These are phyloP conservation scores for Oceanites oceanicus DNA, from an alignment of 2,113 vertebrate genomes.

Conservation along the genomic window DNA sequence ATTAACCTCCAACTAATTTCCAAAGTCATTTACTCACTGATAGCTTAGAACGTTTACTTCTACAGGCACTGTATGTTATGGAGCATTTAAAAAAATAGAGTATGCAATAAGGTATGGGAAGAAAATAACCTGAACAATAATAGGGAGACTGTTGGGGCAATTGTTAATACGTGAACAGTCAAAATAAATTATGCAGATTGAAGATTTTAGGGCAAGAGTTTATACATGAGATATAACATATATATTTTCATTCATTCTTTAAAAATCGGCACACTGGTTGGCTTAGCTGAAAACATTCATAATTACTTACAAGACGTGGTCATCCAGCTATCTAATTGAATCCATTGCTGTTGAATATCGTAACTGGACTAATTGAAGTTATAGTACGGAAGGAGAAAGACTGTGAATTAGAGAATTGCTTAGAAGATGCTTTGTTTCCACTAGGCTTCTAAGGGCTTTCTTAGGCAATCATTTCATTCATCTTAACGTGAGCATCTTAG, in stretches of 20 bases:
- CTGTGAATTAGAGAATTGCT: not conserved
- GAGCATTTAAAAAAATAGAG: constrained; percentile 50
- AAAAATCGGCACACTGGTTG: not conserved
- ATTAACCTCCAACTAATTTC: constrained; percentile 82
- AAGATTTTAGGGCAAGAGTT: not conserved
- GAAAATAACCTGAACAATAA: not conserved
- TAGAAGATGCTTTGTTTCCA: constrained; percentile 12
- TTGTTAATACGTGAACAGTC: not conserved
- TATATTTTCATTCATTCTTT: not conserved
- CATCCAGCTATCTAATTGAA: constrained; percentile 16
- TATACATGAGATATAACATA: not conserved
- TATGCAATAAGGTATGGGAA: not conserved
- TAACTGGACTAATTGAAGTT: not conserved
- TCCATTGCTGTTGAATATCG: not conserved
- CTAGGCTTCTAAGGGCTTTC: not conserved
- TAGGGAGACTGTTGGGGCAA: not conserved
- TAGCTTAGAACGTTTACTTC: constrained; percentile 52
- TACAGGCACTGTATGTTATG: not conserved
- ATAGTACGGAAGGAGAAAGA: not conserved
- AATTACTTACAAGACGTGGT: constrained; percentile 18
- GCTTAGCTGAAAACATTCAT: constrained; percentile 14
- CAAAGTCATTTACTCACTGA: constrained; percentile 74
- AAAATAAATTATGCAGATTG: not conserved
- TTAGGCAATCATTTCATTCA: constrained; percentile 10
- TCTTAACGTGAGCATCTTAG: not conserved